Evolutionary conservation across 2,113 vertebrate species (phyloP), one percentile per base, ranked within the genome.

Genomic region (Leptocoma aspasia): DNA sequence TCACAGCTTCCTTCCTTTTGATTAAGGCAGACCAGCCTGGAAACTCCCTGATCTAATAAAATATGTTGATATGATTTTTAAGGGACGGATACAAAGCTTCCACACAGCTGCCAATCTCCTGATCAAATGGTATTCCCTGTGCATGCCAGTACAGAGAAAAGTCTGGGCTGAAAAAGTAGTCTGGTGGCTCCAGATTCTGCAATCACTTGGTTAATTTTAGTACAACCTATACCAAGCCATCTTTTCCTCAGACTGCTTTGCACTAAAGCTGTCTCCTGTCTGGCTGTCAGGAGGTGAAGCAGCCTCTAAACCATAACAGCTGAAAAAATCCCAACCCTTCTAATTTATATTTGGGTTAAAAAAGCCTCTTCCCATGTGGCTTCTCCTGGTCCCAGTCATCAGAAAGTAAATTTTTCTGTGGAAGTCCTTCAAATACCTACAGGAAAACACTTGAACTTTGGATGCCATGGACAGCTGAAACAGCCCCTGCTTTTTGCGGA

Each of bases 391-490:
- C 90, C 83, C 93, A 71, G 60, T 41, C 91, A 63, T 86, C 37
- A 60, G 89, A 87, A 92, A 65, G 88, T 85, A 54, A 86, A 63
- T 97, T 95, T 96, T 98, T 94, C 97, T 47, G 12, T 66, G 92
- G 64, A 96, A 85, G 66, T 97, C 97, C 91, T 96, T 97, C 93
- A 86, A 86, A 86, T 73, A 79, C 91, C 95, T 90, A 52, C 83
- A 57, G 82, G 94, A 96, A 86, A 94, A 82, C 79, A 26, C 44
- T 80, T 20, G 49, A 71, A 93, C 87, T 92, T 93, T 90, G 94
- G 86, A 92, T 92, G n/a, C 60, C 52, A 39, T 92, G 64, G 77
- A 30, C 93, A 93, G 95, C 97, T 44, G 39, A 35, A 54, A 37
- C 31, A 35, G 20, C 33, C 15, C 39, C 39, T 14, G 8, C 15